Evolutionary conservation across 2,113 vertebrate species (phyloP).

Genomic region (Mormyrus lacerda): DNA sequence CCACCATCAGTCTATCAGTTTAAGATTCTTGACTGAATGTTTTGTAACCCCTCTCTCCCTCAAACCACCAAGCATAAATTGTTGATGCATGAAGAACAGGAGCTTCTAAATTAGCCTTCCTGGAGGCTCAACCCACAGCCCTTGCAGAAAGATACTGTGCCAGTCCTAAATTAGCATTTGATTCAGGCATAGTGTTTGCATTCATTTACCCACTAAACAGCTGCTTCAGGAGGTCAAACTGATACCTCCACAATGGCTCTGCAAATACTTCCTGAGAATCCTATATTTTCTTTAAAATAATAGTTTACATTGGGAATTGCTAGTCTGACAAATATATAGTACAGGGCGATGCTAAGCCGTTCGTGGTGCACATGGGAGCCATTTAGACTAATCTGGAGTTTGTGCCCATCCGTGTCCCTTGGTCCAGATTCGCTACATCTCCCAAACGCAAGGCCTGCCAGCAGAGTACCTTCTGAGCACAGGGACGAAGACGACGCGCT

Average conservation of each 20-base stretch:
- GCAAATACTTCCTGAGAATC: not conserved
- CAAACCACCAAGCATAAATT: not conserved
- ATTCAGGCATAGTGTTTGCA: not conserved
- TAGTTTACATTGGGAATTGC: not conserved
- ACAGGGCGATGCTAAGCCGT: not conserved
- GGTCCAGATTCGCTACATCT: slow-evolving; percentile 94
- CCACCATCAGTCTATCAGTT: not conserved
- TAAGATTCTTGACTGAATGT: not conserved
- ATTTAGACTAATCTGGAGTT: not conserved
- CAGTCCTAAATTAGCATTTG: not conserved
- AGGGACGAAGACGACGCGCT: slow-evolving; percentile 92
- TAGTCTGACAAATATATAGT: not conserved
- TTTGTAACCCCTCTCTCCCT: not conserved
- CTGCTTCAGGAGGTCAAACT: not conserved
- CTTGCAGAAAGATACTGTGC: not conserved
- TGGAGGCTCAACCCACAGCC: not conserved
- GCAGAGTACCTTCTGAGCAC: slow-evolving; percentile 94
- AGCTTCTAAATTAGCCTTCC: not conserved
- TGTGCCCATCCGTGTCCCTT: not conserved
- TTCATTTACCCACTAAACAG: not conserved
- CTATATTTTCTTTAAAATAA: not conserved
- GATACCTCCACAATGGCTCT: not conserved
- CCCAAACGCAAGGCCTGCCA: slow-evolving; percentile 95
- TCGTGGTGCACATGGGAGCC: not conserved
- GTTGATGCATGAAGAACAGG: not conserved